Base-by-base conservation (phyloP, 2,797 vertebrate genomes). In the Darevskia nairensis region DNA sequence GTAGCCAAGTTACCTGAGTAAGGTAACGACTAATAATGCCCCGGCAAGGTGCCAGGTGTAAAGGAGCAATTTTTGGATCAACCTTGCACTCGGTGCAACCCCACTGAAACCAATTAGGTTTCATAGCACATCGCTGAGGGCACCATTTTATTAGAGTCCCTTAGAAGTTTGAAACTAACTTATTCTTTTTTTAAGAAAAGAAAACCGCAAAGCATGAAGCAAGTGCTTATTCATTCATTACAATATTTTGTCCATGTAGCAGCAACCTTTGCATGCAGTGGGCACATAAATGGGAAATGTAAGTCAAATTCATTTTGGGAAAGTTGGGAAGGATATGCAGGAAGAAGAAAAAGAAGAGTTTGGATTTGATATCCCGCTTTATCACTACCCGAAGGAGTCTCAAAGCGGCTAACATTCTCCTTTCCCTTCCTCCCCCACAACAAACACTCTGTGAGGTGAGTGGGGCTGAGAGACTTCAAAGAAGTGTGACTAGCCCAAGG, bases 21-120 rank as follows among this genome's bases (percentile, higher is more conserved):
- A 86, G 61, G 66, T 59, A 89, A 41, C 15, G 39, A n/a, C 80
- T 10, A 82, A 69, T 86, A 86, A 72, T 46, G 74, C 3, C 74
- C 80, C 83, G 82, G 25, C 19, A 80, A 46, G 0, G 0, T 35
- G 50, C 0, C 21, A 4, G 32, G 29, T 61, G 1, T 44, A 83
- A 55, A 66, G 44, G 84, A 82, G 46, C 78, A 68, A 87, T 8
- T 72, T 61, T 86, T 46, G 85, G 44, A 25, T 89, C 71, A 84
- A 32, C 41, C 4, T 87, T 80, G 3, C 17, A 74, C 29, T 68
- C 66, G 17, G 39, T n/a, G 11, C 55, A 44, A 29, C 68, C 86
- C 21, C 68, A 83, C 39, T 59, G 86, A 64, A 35, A 84, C 29
- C 74, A 88, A 44, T 88, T 85, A 79, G 17, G 46, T 0, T 89